These are phyloP conservation scores for Cyclura pinguis DNA, from an alignment of 2,797 vertebrate genomes.

Conservation along the genomic window DNA sequence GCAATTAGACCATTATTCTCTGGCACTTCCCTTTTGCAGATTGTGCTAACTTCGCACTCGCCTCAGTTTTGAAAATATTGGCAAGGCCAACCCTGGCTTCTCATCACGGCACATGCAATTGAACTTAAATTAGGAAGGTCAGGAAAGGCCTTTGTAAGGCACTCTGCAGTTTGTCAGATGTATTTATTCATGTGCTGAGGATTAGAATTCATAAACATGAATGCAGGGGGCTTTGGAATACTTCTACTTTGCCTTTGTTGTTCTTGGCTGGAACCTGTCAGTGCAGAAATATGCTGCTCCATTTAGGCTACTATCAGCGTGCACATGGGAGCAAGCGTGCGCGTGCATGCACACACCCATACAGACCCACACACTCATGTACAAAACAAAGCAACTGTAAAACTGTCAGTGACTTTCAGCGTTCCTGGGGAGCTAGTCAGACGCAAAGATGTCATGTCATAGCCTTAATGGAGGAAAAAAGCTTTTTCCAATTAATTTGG, in stretches of 20 bases:
- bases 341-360: conserved; percentile 68
- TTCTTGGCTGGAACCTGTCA: conserved; percentile 79
- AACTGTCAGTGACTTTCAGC: conserved; percentile 56
- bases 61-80: conserved; percentile 66
- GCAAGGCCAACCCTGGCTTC: conserved; percentile 71
- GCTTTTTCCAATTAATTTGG: conserved; percentile 46
- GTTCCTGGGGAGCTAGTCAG: conserved; percentile 42
- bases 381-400: conserved; percentile 57
- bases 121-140: conserved; percentile 85
- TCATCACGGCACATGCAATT: conserved; percentile 76
- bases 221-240: conserved; percentile 78
- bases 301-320: conserved; percentile 68
- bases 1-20: conserved; percentile 81
- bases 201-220: conserved; percentile 87
- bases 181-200: conserved; percentile 87
- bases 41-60: conserved; percentile 58
- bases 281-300: conserved; percentile 70
- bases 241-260: conserved; percentile 79
- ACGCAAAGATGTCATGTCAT: conserved; percentile 45
- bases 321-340: conserved; percentile 56
- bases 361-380: conserved; percentile 68
- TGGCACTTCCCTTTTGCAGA: conserved; percentile 76
- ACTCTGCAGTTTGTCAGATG: conserved; percentile 86
- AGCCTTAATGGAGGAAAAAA: conserved; percentile 39
- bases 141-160: conserved; percentile 76